These are phyloP conservation scores for Neopelma chrysocephalum DNA, from an alignment of 2,797 vertebrate genomes.

Conservation along the genomic window DNA sequence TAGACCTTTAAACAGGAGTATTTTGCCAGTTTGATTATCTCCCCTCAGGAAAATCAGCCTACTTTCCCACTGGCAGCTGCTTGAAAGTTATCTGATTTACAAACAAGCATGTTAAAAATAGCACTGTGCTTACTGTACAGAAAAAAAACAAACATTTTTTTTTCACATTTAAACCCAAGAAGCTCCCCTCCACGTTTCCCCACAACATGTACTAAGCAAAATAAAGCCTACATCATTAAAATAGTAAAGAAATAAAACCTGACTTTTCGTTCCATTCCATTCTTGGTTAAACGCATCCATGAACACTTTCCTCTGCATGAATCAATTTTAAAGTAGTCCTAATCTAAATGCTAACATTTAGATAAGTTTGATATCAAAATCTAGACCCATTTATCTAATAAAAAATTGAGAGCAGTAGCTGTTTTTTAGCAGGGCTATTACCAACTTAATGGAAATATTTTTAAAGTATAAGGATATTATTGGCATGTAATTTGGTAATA, in stretches of 20 bases:
- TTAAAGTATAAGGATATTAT: neutral
- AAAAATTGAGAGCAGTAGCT: neutral
- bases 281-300: neutral
- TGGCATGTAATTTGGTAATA: neutral
- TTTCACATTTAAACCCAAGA: neutral
- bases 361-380: neutral
- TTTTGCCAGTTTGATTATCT: neutral
- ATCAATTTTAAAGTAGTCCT: neutral
- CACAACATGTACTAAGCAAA: neutral
- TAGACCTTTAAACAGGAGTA: neutral
- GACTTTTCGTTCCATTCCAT: neutral
- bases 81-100: neutral
- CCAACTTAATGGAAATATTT: neutral
- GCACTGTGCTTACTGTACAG: neutral
- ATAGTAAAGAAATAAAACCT: neutral
- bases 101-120: neutral
- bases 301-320: neutral
- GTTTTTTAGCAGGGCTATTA: neutral
- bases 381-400: neutral
- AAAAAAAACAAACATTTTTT: neutral
- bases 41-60: neutral
- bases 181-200: neutral
- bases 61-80: neutral
- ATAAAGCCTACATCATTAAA: neutral
- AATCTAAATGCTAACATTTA: neutral